Conservation (phyloP, 2,113 vertebrate genomes). For the Alosa alosa region DNA sequence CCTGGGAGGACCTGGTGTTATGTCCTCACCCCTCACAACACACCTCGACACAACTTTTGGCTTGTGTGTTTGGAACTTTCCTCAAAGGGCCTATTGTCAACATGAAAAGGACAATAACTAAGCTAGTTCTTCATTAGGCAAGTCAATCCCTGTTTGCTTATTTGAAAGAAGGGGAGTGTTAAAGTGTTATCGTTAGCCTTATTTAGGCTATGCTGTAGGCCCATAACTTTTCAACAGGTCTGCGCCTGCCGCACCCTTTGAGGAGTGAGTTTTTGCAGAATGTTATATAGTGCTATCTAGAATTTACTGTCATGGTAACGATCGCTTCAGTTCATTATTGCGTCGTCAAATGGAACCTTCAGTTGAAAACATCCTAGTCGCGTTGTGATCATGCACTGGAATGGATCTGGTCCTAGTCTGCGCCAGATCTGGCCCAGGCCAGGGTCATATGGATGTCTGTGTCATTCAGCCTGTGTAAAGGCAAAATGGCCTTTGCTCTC, state of each 20-base stretch:
- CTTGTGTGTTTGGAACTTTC: background rate
- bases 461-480: background rate
- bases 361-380: no score
- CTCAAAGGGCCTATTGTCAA: background rate
- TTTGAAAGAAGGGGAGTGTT: background rate
- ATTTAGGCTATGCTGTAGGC: no score
- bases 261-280: no score
- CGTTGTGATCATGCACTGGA: no score
- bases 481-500: background rate
- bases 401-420: background rate
- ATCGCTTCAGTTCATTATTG: no score
- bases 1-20: background rate
- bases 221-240: no score
- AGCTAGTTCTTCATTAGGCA: background rate
- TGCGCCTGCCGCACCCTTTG: no score
- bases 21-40: background rate
- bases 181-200: no score
- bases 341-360: no score
- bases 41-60: background rate
- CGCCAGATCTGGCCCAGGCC: background rate
- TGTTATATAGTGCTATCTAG: background rate
- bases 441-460: background rate
- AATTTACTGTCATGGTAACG: background rate
- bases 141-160: background rate
- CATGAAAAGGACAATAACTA: background rate